Base-by-base conservation (phyloP, 2,797 vertebrate genomes). In the Lateolabrax maculatus region DNA sequence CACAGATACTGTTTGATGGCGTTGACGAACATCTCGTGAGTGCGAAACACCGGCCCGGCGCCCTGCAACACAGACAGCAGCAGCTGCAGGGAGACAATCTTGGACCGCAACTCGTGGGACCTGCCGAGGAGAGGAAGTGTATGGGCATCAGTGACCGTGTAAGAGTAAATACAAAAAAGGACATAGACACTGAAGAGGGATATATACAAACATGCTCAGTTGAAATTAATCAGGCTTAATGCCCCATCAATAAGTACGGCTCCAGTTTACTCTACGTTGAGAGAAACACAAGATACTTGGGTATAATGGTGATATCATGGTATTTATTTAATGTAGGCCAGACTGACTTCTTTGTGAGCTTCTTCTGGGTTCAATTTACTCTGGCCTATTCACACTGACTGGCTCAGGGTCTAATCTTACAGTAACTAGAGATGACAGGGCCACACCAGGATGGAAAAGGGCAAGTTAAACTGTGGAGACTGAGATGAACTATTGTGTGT, bases 1-100 rank as follows among this genome's bases (percentile, higher is more conserved):
- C 98, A 99, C 84, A 99, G 96, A 79, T 99, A 99, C 66, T 99
- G 98, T 91, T 99, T 99, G 92, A 99, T 99, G 49, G 98, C 98
- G 21, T 97, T 99, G 90, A 98, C 97, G 67, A 99, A 99, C 98
- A 99, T 99, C 92, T 99, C 98, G 0, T 99, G 98, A 0, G 97
- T 98, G 90, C 97, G 96, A 88, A 99, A 99, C 79, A 98, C 95
- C 0, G 97, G 97, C 19, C 98, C 98, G 0, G 98, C 98, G 1
- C 97, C 97, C 93, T 99, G 98, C 75, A 99, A 92, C 79, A 99
- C 97, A 0, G 98, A 99, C 16, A 99, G 96, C 67, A 99, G 94
- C 65, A 99, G 95, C 93, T 99, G 98, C 61, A 99, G 95, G 46
- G 98, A 99, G 5, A 99, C 97, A 25, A 99, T 95, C 92, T 99